A percentile compares a stretch with the other conserved stretches of the same genome.
Evolutionary conservation across 2,113 vertebrate species (phyloP).

Genomic region (Siniperca knerii): DNA sequence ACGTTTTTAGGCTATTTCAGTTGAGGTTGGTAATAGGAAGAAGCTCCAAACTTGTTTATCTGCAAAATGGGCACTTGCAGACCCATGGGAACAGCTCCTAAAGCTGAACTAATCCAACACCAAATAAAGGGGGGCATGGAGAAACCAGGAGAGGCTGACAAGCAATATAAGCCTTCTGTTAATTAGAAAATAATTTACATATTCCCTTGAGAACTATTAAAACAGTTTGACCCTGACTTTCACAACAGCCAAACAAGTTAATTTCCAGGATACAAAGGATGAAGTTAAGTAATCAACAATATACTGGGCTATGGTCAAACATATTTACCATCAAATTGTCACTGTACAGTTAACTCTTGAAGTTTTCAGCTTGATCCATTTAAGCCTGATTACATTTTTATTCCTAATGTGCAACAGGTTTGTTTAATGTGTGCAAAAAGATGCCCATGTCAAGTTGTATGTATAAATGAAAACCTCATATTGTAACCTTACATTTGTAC

Average conservation of each 20-base stretch:
- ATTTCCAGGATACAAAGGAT: slow-evolving; percentile 34
- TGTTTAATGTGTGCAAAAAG: slow-evolving; percentile 9
- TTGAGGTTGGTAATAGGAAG: slow-evolving; percentile 22
- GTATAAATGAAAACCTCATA: slow-evolving; percentile 28
- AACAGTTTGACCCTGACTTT: slow-evolving; percentile 41
- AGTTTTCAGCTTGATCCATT: background rate
- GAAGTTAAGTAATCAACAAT: slow-evolving; percentile 23
- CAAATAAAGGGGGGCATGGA: slow-evolving; percentile 42
- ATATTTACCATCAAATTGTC: slow-evolving; percentile 16
- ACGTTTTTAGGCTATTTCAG: slow-evolving; percentile 25
- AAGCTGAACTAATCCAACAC: slow-evolving; percentile 71
- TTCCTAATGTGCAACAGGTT: background rate
- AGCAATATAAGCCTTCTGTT: slow-evolving; percentile 61
- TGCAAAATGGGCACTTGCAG: slow-evolving; percentile 37
- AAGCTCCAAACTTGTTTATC: slow-evolving; percentile 67
- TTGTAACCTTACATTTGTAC: background rate
- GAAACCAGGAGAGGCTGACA: slow-evolving; percentile 31
- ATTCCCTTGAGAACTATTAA: slow-evolving; percentile 47
- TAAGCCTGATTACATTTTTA: background rate
- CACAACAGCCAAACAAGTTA: slow-evolving; percentile 46
- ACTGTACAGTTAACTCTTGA: background rate
- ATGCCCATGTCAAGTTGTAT: background rate
- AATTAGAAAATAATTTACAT: slow-evolving; percentile 70
- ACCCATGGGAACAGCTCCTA: slow-evolving; percentile 48
- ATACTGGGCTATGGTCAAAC: slow-evolving; percentile 8